Evolutionary conservation across 2,113 vertebrate species (phyloP).

Genomic region (Cavia porcellus): DNA sequence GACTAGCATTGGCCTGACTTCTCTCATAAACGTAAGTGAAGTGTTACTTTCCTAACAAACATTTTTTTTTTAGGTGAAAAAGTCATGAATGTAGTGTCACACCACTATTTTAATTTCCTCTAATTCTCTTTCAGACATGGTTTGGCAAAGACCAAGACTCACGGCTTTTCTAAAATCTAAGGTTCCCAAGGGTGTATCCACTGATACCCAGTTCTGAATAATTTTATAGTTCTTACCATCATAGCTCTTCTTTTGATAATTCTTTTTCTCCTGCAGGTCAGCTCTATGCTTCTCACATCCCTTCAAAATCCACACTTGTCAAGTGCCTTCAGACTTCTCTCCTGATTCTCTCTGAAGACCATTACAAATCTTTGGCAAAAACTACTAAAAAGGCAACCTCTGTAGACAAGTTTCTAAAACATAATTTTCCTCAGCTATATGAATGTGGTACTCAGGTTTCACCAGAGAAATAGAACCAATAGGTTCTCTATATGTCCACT

Average conservation of each 20-base stretch:
- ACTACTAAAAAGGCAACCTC: neutral
- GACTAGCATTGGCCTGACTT: rapidly evolving
- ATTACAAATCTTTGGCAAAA: neutral
- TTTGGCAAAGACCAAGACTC: neutral
- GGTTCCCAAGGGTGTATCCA: neutral
- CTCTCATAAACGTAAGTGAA: neutral
- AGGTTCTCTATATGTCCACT: neutral
- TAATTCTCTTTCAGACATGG: neutral
- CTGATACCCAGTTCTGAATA: neutral
- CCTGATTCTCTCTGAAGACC: neutral
- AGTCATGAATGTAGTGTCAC: neutral
- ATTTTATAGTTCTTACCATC: neutral
- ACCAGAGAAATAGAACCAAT: neutral
- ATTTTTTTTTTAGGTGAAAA: neutral
- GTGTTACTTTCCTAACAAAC: neutral
- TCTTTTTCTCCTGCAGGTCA: neutral
- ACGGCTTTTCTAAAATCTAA: neutral
- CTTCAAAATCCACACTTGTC: neutral
- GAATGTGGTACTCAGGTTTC: neutral
- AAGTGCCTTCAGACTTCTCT: neutral
- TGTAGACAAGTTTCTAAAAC: neutral
- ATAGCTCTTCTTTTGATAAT: neutral
- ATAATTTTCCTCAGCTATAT: neutral
- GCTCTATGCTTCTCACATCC: neutral
- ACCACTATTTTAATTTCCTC: neutral